Conservation (phyloP, 2,113 vertebrate genomes). For the Pelvicachromis taeniatus region DNA sequence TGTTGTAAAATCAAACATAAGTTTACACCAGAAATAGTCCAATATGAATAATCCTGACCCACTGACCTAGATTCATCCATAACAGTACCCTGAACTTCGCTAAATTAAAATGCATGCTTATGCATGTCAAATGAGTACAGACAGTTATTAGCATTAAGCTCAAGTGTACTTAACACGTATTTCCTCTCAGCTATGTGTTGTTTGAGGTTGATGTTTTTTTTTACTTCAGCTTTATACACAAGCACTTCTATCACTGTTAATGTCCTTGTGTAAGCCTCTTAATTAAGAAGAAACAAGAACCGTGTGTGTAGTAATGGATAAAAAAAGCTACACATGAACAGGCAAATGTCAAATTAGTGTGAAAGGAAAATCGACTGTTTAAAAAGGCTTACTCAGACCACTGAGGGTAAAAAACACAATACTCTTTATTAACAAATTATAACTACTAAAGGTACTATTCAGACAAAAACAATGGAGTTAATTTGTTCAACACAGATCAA, state of each 20-base stretch:
- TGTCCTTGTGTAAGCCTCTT: background rate
- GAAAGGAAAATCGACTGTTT: background rate
- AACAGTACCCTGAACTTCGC: background rate
- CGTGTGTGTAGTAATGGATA: background rate
- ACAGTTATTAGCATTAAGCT: background rate
- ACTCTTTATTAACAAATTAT: background rate
- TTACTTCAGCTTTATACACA: background rate
- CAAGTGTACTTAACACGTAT: background rate
- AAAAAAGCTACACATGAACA: background rate
- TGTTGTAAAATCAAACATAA: background rate
- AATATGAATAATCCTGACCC: background rate
- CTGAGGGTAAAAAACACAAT: background rate
- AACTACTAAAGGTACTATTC: background rate
- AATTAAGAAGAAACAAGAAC: background rate
- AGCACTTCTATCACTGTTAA: background rate
- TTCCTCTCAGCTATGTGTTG: background rate
- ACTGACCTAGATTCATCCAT: background rate
- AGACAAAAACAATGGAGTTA: background rate
- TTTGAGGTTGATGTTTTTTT: background rate
- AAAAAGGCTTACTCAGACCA: background rate
- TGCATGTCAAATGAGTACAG: background rate
- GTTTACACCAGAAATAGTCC: background rate
- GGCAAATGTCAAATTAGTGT: background rate
- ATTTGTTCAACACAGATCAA: background rate
- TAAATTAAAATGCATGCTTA: background rate